Percentiles rank a stretch among this genome's conserved stretches.
These are phyloP conservation scores for Cheilosia scutellata DNA, from an alignment of 2,888 invertebrate genomes.

Conservation along the genomic window DNA sequence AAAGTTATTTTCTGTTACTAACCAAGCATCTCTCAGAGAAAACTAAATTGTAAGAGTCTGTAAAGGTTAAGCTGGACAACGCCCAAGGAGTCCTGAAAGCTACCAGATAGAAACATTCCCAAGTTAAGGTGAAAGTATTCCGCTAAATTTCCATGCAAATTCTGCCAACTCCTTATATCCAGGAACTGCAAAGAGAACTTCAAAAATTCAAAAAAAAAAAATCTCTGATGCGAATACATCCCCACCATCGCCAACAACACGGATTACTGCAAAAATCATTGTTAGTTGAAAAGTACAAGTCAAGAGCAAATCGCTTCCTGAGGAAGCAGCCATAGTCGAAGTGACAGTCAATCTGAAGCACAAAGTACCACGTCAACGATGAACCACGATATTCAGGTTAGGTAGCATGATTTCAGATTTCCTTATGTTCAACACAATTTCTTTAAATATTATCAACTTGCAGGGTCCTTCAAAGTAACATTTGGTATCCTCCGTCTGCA, in stretches of 20 bases:
- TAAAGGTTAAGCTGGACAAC: too few relatives aligned
- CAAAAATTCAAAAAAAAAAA: constrained; percentile 74
- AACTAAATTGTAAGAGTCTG: too few relatives aligned
- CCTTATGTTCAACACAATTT: not conserved
- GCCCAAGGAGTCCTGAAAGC: too few relatives aligned
- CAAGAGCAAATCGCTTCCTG: constrained; percentile 36
- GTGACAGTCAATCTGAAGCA: constrained; percentile 75
- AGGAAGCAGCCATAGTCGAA: constrained; percentile 68
- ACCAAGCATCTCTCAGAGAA: too few relatives aligned
- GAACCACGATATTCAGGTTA: constrained; percentile 66
- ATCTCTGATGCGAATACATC: constrained; percentile 75
- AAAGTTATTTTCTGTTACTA: too few relatives aligned
- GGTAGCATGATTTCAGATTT: not conserved
- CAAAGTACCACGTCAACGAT: constrained; percentile 71
- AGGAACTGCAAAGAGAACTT: too few relatives aligned
- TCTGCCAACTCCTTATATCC: too few relatives aligned
- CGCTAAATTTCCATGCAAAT: too few relatives aligned
- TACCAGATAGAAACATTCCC: too few relatives aligned
- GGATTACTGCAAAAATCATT: constrained; percentile 53
- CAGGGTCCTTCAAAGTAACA: constrained; percentile 83
- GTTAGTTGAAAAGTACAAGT: constrained; percentile 72
- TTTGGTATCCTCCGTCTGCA: constrained; percentile 97
- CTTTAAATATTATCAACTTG: not conserved
- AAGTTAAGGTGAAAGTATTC: too few relatives aligned
- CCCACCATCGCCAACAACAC: constrained; percentile 31